A percentile compares a stretch with the other conserved stretches of the same genome.
Evolutionary conservation across 2,113 vertebrate genomes (phyloP).

Genomic region (Ictalurus furcatus): DNA sequence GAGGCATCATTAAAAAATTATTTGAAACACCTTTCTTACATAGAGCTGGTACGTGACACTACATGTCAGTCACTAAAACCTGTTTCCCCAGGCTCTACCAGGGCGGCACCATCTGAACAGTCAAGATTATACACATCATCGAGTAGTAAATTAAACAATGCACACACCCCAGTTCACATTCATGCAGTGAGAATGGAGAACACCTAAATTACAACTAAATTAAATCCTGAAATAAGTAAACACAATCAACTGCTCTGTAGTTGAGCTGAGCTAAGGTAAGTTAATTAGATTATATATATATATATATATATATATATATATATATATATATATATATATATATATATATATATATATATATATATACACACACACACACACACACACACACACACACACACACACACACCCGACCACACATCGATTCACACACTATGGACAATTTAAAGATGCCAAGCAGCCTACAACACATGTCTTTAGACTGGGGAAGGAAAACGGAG

Average conservation of each 20-base stretch:
- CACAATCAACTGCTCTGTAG: not conserved
- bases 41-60: not conserved
- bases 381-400: not conserved
- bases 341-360: not conserved
- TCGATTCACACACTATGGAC: too few species aligned
- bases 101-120: not conserved
- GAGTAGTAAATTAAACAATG: not conserved
- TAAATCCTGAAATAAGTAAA: not conserved
- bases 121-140: not conserved
- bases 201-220: too few species aligned
- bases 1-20: not conserved
- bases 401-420: too few species aligned
- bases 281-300: not conserved
- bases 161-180: not conserved
- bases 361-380: not conserved
- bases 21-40: not conserved
- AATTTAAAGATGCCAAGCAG: too few species aligned
- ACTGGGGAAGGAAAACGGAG: too few species aligned
- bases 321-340: too few species aligned
- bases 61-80: not conserved
- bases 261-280: not conserved
- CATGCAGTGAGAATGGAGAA: not conserved
- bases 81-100: constrained; percentile 1
- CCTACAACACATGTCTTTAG: too few species aligned
- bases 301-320: too few species aligned